These are phyloP conservation scores for Lepus townsendii DNA, from an alignment of 2,797 vertebrate genomes.

Conservation along the genomic window DNA sequence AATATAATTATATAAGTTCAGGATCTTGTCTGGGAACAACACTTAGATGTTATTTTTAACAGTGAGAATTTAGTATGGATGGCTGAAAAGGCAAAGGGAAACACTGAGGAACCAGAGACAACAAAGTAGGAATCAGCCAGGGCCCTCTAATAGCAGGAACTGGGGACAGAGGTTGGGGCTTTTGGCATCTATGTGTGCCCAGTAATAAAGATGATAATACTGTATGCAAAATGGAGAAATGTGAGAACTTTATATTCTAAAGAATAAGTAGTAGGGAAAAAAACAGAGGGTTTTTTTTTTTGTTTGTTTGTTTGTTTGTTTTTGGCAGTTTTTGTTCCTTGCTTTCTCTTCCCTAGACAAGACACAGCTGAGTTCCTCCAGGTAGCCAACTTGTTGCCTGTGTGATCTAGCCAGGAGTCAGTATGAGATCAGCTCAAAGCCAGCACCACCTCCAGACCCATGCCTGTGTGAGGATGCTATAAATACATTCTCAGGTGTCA, in stretches of 20 bases:
- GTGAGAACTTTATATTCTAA: slow-evolving; percentile 58
- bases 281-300: slow-evolving; percentile 48
- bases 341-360: slow-evolving; percentile 49
- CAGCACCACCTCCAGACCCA: slow-evolving; percentile 1
- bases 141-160: too few species aligned
- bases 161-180: too few species aligned
- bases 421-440: not conserved
- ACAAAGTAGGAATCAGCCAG: too few species aligned
- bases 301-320: slow-evolving; percentile 35
- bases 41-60: too few species aligned
- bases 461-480: not conserved
- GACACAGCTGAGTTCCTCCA: slow-evolving; percentile 55
- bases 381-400: not conserved
- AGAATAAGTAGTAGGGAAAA: slow-evolving; percentile 63
- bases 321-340: slow-evolving; percentile 29
- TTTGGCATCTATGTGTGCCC: too few species aligned
- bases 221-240: slow-evolving; percentile 38
- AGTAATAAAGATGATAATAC: not conserved
- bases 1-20: too few species aligned
- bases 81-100: too few species aligned
- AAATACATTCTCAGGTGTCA: slow-evolving; percentile 9
- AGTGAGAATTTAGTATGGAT: too few species aligned
- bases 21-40: too few species aligned
- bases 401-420: not conserved
- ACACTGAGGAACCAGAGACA: not conserved